phyloP scores from a whole-genome alignment of 2,888 invertebrate genomes.

The Amblyjoppa proteus region DNA sequence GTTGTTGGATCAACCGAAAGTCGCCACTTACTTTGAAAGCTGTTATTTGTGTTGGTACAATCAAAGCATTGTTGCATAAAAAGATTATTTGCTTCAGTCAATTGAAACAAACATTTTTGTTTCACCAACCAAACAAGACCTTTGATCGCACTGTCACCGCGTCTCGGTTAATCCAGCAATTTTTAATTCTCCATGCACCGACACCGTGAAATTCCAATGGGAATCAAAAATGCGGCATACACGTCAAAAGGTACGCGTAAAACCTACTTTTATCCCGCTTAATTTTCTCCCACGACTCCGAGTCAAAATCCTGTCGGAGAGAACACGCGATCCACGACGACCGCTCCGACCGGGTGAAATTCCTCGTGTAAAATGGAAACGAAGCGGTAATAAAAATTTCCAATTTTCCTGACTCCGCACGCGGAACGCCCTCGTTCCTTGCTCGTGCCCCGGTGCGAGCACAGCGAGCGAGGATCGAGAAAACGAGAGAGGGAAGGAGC shows the following conservation, averaged over 20 bases:
- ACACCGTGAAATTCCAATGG: no score
- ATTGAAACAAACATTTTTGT: no score
- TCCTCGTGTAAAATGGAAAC: constrained; percentile 75
- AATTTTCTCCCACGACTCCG: background rate
- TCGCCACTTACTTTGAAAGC: no score
- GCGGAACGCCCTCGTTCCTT: constrained; percentile 46
- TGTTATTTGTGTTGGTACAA: no score
- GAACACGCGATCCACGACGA: constrained; percentile 61
- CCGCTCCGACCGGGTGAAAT: constrained; percentile 1
- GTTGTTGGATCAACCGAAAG: no score
- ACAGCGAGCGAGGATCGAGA: constrained; percentile 37
- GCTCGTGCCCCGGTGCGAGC: constrained; percentile 4
- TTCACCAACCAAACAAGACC: no score
- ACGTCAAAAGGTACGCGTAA: background rate
- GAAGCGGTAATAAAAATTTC: constrained; percentile 75
- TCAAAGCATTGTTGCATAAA: no score
- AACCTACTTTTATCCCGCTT: background rate
- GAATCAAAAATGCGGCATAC: background rate
- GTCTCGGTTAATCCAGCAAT: no score
- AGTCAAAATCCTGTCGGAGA: constrained; percentile 67
- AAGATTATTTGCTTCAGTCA: no score
- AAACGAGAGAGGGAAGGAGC: constrained; percentile 33
- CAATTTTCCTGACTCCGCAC: constrained; percentile 71
- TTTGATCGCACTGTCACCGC: no score
- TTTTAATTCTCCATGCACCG: no score